Evolutionary conservation across 2,888 invertebrate species (phyloP), one percentile per base, ranked within the genome.

Genomic region (Synergus itoensis): DNA sequence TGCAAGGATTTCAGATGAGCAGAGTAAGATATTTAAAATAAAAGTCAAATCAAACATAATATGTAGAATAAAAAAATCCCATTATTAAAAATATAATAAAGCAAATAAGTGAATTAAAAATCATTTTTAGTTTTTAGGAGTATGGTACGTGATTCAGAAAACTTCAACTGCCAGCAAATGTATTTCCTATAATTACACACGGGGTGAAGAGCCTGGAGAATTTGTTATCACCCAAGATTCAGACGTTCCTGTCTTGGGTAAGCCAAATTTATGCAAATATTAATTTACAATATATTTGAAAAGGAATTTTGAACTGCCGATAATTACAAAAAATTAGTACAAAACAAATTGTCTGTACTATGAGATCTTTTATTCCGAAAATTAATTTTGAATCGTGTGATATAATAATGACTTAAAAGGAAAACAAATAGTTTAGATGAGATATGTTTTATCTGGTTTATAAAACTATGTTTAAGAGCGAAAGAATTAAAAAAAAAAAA

Each of bases 101-200:
- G 64, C 77, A 77, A 80, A 79, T 12, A 18, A 16, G 62, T 60
- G 40, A 36, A 36, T 36, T 36, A 7, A 36, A 36, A 36, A 36
- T 36, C 5, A 65, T 82, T 81, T 81, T 73, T 36, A 97, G 97
- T 94, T 97, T 92, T 92, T 97, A 80, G 97, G 97, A 0, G 92
- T 95, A 18, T 97, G 97, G 97, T 96, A 96, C 91, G 97, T 96
- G 16, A 94, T 97, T 60, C 96, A 97, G 92, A 97, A 97, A 92
- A 97, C 97, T 1, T 95, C 96, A 9, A 97, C 97, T 0, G 96
- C 95, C 0, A 96, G 96, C 78, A 94, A 95, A 86, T 97, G 97
- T 92, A 94, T 97, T 87, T 95, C 95, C 1, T 96, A 97, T 92
- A 96, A 97, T 92, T 96, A 96, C 92, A 96, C 95, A 0, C 93